These are phyloP conservation scores for Ophthalmolycus amberensis DNA, from an alignment of 2,113 vertebrate genomes.

Conservation along the genomic window DNA sequence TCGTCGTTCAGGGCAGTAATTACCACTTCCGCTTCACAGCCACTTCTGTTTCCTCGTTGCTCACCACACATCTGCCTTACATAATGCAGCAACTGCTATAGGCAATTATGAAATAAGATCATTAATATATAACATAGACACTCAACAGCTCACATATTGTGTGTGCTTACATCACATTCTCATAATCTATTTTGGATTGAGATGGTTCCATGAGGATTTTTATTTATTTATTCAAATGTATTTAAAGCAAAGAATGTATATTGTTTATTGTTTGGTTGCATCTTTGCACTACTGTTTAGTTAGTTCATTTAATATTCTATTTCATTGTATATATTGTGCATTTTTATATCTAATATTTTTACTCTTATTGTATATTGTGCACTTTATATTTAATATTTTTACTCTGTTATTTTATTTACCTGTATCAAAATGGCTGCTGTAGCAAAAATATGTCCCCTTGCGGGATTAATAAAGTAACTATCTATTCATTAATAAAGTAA, in stretches of 20 bases:
- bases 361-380: no score
- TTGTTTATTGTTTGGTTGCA: no score
- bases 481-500: no score
- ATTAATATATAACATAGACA: background rate
- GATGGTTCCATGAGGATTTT: background rate
- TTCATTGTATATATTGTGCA: no score
- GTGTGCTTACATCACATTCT: background rate
- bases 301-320: no score
- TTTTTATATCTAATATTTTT: no score
- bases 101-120: conserved; percentile 2
- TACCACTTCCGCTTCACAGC: conserved; percentile 84
- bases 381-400: no score
- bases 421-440: no score
- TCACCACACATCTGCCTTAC: conserved; percentile 75
- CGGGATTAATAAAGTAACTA: no score
- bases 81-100: conserved; percentile 51
- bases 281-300: no score
- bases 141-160: background rate
- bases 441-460: no score
- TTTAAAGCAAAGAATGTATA: background rate
- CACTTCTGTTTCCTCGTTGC: conserved; percentile 83
- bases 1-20: conserved; percentile 85
- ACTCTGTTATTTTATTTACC: no score
- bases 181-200: background rate
- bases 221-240: background rate